Evolutionary conservation across 1,140 invertebrate species (phyloP).

Genomic region (Pentalonia nigronervosa): DNA sequence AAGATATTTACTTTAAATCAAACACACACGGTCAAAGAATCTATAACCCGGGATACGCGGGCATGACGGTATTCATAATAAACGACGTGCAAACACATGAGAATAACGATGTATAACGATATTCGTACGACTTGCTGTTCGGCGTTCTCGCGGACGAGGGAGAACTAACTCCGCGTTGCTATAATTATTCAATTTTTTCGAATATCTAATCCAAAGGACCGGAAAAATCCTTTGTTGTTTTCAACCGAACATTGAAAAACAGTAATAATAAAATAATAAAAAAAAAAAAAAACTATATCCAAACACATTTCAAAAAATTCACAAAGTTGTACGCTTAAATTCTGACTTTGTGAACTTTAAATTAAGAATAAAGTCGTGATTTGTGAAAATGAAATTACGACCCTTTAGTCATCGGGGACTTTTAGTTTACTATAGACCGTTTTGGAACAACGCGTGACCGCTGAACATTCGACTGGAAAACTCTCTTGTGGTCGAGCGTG

Average conservation of each 20-base stretch:
- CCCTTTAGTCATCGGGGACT: neutral
- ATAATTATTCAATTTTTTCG: neutral
- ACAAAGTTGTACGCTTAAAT: no score
- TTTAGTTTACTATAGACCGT: neutral
- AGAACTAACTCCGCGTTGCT: neutral
- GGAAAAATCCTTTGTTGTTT: neutral
- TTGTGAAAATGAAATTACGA: neutral
- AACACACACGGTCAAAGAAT: neutral
- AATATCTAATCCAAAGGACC: neutral
- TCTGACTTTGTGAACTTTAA: neutral
- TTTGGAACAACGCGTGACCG: neutral
- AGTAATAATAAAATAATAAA: no score
- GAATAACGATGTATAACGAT: neutral
- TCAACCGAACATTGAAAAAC: neutral
- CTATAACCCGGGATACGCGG: neutral
- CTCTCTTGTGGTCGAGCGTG: neutral
- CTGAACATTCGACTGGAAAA: neutral
- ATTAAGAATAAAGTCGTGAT: neutral
- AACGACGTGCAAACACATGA: neutral
- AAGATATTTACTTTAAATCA: neutral
- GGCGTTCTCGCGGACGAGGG: neutral
- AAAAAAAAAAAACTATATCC: no score
- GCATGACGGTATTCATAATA: neutral
- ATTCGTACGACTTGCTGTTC: neutral
- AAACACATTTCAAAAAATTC: no score